Percentiles rank a stretch among this genome's conserved stretches.
Evolutionary conservation across 2,113 vertebrate species (phyloP).

Genomic region (Piaya cayana): DNA sequence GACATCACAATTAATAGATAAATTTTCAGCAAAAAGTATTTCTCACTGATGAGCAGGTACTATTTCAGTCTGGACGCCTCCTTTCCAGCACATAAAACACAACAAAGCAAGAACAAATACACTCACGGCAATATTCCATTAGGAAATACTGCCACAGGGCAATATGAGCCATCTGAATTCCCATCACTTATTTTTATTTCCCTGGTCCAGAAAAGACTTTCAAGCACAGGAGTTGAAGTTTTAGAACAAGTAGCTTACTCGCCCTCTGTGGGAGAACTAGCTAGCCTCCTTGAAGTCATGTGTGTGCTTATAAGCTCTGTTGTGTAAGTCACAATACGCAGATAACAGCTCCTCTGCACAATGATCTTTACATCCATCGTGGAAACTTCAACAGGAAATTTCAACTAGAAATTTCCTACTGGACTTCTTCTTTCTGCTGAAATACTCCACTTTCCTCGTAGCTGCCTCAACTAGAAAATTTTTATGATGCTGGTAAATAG

Average conservation of each 20-base stretch:
- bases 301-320: background rate
- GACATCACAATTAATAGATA: background rate
- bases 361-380: background rate
- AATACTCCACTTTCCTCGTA: background rate
- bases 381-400: background rate
- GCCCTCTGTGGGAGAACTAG: background rate
- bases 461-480: background rate
- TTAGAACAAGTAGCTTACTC: background rate
- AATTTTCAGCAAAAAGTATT: background rate
- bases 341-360: background rate
- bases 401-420: background rate
- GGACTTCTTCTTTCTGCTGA: slow-evolving; percentile 12
- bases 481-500: slow-evolving; percentile 23
- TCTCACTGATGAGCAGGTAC: background rate
- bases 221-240: background rate
- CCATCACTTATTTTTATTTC: background rate
- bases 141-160: background rate
- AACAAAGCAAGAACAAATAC: background rate
- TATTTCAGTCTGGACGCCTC: background rate
- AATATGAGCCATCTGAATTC: background rate
- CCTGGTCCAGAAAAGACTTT: background rate
- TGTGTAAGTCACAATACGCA: background rate
- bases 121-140: background rate
- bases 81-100: background rate
- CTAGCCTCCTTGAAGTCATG: background rate